These are phyloP conservation scores for Cuniculus paca DNA, from an alignment of 2,797 vertebrate genomes.

Conservation along the genomic window DNA sequence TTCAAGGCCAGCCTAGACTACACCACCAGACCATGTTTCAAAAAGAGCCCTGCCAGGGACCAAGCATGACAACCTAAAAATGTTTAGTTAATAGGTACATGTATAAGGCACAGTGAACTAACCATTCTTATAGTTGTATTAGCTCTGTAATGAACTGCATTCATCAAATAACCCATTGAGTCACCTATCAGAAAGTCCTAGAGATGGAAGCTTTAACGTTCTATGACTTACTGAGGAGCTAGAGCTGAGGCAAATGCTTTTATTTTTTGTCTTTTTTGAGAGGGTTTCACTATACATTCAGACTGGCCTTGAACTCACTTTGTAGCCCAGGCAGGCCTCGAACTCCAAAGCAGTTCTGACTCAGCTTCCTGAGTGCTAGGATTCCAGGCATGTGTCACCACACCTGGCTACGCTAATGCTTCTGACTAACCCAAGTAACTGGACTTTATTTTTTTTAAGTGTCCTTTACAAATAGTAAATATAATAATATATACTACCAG, in stretches of 20 bases:
- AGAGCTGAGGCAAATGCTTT: not conserved
- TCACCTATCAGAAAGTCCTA: not conserved
- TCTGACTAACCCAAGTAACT: slow-evolving; percentile 17
- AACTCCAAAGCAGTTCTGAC: too few relatives aligned
- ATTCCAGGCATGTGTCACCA: too few relatives aligned
- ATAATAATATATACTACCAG: not conserved
- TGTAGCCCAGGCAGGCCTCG: too few relatives aligned
- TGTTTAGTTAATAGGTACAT: not conserved
- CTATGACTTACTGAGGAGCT: slow-evolving; percentile 18
- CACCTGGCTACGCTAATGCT: not conserved
- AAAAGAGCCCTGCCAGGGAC: not conserved
- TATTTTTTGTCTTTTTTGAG: too few relatives aligned
- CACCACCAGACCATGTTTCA: not conserved
- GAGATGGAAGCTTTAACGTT: not conserved
- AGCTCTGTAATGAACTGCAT: not conserved
- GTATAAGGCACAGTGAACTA: not conserved
- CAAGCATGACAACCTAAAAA: not conserved
- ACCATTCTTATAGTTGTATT: not conserved
- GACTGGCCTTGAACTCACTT: too few relatives aligned
- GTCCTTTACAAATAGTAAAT: not conserved
- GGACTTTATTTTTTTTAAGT: not conserved
- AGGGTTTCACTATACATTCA: too few relatives aligned
- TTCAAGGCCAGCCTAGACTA: not conserved
- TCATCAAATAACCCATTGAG: not conserved
- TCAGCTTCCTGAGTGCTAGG: too few relatives aligned